Percentiles rank a stretch among this genome's conserved stretches.
Evolutionary conservation across 2,113 vertebrate genomes (phyloP).

Genomic region (Numida meleagris): DNA sequence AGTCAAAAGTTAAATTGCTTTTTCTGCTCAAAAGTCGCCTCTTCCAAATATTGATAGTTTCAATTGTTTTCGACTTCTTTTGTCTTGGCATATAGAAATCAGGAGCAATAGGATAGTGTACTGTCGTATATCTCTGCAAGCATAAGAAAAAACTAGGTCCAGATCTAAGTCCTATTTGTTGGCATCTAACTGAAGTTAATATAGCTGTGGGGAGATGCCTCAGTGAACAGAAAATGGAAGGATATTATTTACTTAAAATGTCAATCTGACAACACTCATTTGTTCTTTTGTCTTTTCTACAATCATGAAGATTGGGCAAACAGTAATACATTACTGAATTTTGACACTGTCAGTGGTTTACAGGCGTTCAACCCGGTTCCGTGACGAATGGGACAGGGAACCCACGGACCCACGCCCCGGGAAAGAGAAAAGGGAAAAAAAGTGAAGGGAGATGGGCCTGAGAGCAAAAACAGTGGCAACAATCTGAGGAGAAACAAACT

Average conservation of each 20-base stretch:
- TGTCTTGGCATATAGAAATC: not conserved
- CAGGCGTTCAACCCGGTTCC: no score
- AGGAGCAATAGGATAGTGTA: not conserved
- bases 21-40: not conserved
- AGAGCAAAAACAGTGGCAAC: no score
- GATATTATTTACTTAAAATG: not conserved
- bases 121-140: not conserved
- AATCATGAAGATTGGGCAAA: not conserved
- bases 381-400: no score
- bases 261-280: not conserved
- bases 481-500: no score
- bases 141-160: not conserved
- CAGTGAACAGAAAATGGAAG: not conserved
- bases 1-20: rapidly evolving
- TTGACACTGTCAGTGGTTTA: no score
- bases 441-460: no score
- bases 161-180: not conserved
- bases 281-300: not conserved
- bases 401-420: no score
- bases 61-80: not conserved
- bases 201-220: not conserved
- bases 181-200: not conserved
- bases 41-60: not conserved
- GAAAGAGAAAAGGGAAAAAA: no score
- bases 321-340: not conserved